Base-by-base conservation (phyloP, 2,797 vertebrate species). In the Leptodactylus fallax region DNA sequence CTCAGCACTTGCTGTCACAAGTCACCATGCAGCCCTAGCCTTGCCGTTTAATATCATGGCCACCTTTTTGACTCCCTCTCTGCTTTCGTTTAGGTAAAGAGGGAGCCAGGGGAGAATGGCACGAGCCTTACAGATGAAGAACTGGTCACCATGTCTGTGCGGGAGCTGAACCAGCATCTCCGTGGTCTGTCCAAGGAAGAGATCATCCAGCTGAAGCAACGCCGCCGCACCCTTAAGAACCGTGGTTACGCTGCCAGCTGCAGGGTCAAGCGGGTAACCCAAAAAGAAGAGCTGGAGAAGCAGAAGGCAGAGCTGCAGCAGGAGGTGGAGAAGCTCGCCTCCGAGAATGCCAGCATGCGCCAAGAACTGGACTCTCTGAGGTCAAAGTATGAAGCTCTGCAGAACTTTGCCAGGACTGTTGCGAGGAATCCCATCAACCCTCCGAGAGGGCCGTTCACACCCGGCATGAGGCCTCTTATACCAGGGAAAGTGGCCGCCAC, bases 31-130 rank as follows among this genome's bases (percentile, higher is more conserved):
- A 36, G 36, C 36, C 36, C 36, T 36, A 36, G 36, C 36, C 36
- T 36, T 36, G 36, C 36, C 36, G 36, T 36, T 36, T 36, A 4
- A 36, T 36, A 36, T 36, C 36, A 36, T 4, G 36, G 36, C 36
- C 36, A 4, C 36, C 36, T 36, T 36, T 36, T 36, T 2, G 6
- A 79, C 25, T 8, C 27, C 10, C 3, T 61, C 6, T 36, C 23
- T 72, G 7, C 63, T 71, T 67, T 0, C 19, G 10, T 10, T 14
- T 93, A 99, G 98, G 98, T 99, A 96, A 99, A 99, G 96, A 95
- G 98, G 94, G 98, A 99, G 97, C 98, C 98, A 0, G 98, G 98
- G 0, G 98, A 99, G 95, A 99, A 99, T 97, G 98, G 98, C 95
- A 97, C 98, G 94, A 98, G 97, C 95, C 93, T 99, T 94, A 99